Base-by-base conservation (phyloP, 2,888 invertebrate species). In the Brachycybe producta region DNA sequence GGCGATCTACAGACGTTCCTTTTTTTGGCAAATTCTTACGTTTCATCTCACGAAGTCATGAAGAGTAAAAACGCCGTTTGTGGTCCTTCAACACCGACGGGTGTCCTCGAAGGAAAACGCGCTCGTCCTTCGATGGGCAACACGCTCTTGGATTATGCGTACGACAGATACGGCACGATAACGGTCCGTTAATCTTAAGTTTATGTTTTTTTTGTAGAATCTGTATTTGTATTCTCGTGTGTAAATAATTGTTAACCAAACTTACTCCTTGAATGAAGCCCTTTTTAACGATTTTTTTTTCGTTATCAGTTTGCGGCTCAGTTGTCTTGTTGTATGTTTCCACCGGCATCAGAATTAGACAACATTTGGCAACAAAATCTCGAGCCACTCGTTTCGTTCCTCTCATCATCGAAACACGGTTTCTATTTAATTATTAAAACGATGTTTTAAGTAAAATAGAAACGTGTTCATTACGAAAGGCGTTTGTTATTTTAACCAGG, bases 251-350 rank as follows among this genome's bases (percentile, higher is more conserved):
- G n/a, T n/a, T n/a, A n/a, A n/a, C n/a, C n/a, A n/a, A n/a, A n/a
- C n/a, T n/a, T n/a, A n/a, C n/a, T n/a, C n/a, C n/a, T n/a, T n/a
- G n/a, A n/a, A n/a, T n/a, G n/a, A n/a, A n/a, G n/a, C n/a, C n/a
- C 36, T 24, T 26, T 19, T 28, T 5, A 5, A 15, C 28, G 19
- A 19, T 27, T 23, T 46, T 40, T 41, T 35, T 43, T 52, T 52
- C 23, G 51, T 51, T 53, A 52, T 3, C 52, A 70, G 62, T 70
- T 82, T 43, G 78, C 82, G 0, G 73, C 80, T 3, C 81, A 84
- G 17, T 65, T 90, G 24, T 79, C 80, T 49, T 90, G 90, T 61
- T 90, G 90, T 62, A 82, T 82, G 58, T 84, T 84, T 75, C 88
- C 90, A 0, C 61, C 65, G 0, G 72, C 76, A n/a, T 66, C 63